Evolutionary conservation across 2,113 vertebrate genomes (phyloP).

Genomic region (Falco punctatus): DNA sequence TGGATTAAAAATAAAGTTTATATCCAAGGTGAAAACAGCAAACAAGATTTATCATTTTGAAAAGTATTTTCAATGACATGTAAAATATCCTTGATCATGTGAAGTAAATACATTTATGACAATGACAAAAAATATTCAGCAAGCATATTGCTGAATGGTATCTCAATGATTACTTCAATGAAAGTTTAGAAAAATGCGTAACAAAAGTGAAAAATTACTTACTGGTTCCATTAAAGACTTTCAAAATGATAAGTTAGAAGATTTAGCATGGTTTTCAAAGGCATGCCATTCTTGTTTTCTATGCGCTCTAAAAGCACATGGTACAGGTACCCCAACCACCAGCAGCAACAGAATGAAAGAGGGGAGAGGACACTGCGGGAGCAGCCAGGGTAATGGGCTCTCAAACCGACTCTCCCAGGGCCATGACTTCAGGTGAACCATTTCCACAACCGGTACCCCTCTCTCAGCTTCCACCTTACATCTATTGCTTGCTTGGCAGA

Average conservation of each 20-base stretch:
- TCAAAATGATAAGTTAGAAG: not conserved
- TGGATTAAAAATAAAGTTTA: not conserved
- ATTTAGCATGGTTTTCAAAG: not conserved
- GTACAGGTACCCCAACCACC: not conserved
- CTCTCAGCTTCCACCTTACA: not conserved
- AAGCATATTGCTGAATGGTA: not conserved
- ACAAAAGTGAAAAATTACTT: not conserved
- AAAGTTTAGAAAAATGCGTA: not conserved
- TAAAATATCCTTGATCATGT: not conserved
- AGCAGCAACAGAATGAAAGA: not conserved
- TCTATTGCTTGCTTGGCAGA: not conserved
- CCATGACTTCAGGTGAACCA: not conserved
- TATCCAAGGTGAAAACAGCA: not conserved
- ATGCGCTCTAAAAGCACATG: fast-evolving
- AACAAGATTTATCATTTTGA: not conserved
- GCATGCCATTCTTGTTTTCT: not conserved
- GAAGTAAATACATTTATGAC: not conserved
- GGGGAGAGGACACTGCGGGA: not conserved
- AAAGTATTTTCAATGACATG: not conserved
- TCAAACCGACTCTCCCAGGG: not conserved
- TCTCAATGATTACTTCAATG: not conserved
- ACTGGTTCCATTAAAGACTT: not conserved
- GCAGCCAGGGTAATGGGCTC: not conserved
- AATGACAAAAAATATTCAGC: not conserved
- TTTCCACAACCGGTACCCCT: not conserved